Base-by-base conservation (phyloP, 2,797 vertebrate species). In the Protosalanx chinensis region DNA sequence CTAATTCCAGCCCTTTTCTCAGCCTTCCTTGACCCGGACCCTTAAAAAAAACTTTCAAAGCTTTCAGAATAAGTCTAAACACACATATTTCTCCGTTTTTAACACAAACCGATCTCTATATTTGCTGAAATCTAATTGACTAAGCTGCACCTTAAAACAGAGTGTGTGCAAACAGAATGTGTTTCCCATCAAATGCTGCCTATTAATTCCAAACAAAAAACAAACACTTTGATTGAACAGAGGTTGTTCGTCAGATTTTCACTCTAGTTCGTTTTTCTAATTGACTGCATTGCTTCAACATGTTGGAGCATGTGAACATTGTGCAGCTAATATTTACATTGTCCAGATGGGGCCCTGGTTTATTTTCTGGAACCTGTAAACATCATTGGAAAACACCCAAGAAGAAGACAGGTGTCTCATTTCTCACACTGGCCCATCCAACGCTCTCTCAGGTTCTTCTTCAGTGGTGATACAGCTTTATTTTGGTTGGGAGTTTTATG, bases 241-340 rank as follows among this genome's bases (percentile, higher is more conserved):
- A 59, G n/a, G 57, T 20, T 29, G 15, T 4, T 27, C 20, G 5
- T 59, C 57, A 1, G 12, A 20, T 6, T 32, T 37, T 30, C 33
- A 29, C 37, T 27, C 41, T 51, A 3, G 20, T 20, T 49, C 15
- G 23, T 15, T 23, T 20, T 10, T 23, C 12, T 51, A 51, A 49
- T 23, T 6, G 18, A 13, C 37, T 67, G 4, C 41, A 67, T 29
- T 51, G 27, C 46, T 67, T 41, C 37, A 12, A 46, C 37, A 41
- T 53, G 46, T 67, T 67, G 5, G 33, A 67, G 30, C 29, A 29
- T 66, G 64, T 66, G 72, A 79, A 79, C 74, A 73, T 78, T 78
- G 61, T 46, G 68, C n/a, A n/a, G n/a, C 71, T 84, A 77, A 81
- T 82, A 80, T 85, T 84, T 82, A 67, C 78, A 78, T 72, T 33